These are phyloP conservation scores for Brachionichthys hirsutus DNA, from an alignment of 2,113 vertebrate genomes.

Conservation along the genomic window DNA sequence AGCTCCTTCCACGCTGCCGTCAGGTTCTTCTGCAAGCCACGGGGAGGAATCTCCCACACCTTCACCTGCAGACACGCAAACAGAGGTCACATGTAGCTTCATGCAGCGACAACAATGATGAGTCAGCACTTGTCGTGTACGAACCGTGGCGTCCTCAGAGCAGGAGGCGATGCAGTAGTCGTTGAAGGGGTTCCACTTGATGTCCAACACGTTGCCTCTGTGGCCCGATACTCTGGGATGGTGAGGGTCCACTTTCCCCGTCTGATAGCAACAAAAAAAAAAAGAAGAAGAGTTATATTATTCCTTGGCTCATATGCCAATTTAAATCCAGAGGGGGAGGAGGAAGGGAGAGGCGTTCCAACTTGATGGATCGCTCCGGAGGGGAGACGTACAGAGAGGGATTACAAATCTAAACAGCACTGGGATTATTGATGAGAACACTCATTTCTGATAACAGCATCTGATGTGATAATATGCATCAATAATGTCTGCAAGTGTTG, in stretches of 20 bases:
- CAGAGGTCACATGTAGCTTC: neutral
- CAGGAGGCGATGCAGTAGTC: constrained; percentile 91
- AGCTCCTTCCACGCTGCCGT: constrained; percentile 84
- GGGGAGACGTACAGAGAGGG: constrained; percentile 1
- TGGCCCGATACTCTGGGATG: constrained; percentile 89
- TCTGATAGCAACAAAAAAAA: constrained; percentile 72
- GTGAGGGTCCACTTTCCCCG: constrained; percentile 89
- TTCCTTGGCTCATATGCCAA: constrained; percentile 65
- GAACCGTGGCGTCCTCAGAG: constrained; percentile 90
- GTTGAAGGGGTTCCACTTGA: constrained; percentile 95
- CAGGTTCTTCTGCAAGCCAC: constrained; percentile 81
- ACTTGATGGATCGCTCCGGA: constrained; percentile 36
- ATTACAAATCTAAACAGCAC: neutral
- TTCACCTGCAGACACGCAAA: constrained; percentile 79
- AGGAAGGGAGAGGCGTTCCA: constrained; percentile 28
- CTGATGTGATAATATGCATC: constrained; percentile 9
- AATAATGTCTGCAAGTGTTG: constrained; percentile 19
- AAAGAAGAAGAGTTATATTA: constrained; percentile 64
- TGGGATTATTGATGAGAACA: constrained; percentile 13
- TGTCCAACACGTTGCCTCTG: constrained; percentile 86
- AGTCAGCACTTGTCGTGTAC: constrained; percentile 25
- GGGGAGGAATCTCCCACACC: constrained; percentile 89
- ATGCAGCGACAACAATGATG: constrained; percentile 25
- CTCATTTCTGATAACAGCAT: constrained; percentile 10
- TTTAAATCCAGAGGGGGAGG: constrained; percentile 22